Conservation (phyloP, 2,888 invertebrate genomes). For the Liopterus haemorrhoidalis region DNA sequence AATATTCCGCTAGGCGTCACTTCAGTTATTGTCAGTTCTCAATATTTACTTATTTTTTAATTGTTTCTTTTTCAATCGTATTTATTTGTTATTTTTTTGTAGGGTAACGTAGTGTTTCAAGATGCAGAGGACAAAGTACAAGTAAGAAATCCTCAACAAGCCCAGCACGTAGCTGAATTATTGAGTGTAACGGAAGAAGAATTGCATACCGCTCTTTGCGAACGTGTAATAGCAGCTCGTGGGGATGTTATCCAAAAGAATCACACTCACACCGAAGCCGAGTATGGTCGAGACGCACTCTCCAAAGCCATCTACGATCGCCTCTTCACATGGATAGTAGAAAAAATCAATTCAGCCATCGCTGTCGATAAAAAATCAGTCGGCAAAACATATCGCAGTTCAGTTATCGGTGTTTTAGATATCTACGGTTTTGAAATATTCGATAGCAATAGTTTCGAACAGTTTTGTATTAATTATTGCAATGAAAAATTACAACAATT, state of each 20-base stretch:
- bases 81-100: slow-evolving; percentile 35
- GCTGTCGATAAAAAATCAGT: slow-evolving; percentile 58
- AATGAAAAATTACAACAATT: slow-evolving; percentile 97
- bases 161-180: slow-evolving; percentile 57
- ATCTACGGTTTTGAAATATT: slow-evolving; percentile 99
- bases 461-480: slow-evolving; percentile 98
- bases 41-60: slow-evolving; percentile 16
- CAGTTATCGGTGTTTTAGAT: slow-evolving; percentile 90
- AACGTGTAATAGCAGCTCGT: slow-evolving; percentile 86
- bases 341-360: slow-evolving; percentile 85
- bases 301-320: slow-evolving; percentile 95
- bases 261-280: slow-evolving; percentile 78
- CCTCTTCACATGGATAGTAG: slow-evolving; percentile 91
- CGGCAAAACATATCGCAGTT: slow-evolving; percentile 58
- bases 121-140: slow-evolving; percentile 55
- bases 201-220: slow-evolving; percentile 70
- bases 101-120: slow-evolving; percentile 58
- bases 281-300: slow-evolving; percentile 84
- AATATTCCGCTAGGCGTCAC: too few relatives aligned
- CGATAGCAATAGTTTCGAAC: slow-evolving; percentile 94
- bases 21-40: too few relatives aligned
- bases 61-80: slow-evolving; percentile 1
- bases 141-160: slow-evolving; percentile 55
- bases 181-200: slow-evolving; percentile 59
- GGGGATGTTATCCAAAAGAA: slow-evolving; percentile 88